A percentile compares a stretch with the other conserved stretches of the same genome.
Conservation (phyloP, 2,888 invertebrate species). For the Mantis religiosa region DNA sequence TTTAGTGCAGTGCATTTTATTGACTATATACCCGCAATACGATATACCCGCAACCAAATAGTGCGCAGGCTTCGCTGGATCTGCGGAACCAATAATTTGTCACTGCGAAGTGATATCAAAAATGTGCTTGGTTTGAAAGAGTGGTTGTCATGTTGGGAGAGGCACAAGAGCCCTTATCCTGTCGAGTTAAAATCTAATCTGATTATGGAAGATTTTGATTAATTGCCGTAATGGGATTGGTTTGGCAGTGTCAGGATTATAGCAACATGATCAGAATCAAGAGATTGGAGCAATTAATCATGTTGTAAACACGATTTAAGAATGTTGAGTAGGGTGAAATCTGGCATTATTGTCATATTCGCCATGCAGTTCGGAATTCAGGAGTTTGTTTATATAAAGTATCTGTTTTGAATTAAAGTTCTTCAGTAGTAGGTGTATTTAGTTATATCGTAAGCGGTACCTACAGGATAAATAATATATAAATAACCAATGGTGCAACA, state of each 20-base stretch:
- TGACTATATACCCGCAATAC: not conserved
- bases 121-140: not conserved
- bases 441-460: no score
- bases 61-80: not conserved
- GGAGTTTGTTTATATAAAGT: no score
- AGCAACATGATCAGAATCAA: not conserved
- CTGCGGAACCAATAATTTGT: not conserved
- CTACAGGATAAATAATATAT: no score
- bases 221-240: not conserved
- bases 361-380: no score
- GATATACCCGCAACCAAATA: not conserved
- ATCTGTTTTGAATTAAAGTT: no score
- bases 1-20: not conserved
- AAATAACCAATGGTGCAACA: no score
- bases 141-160: not conserved
- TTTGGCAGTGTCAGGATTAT: not conserved
- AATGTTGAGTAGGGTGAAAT: not conserved
- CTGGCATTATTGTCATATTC: no score
- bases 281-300: not conserved
- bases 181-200: not conserved
- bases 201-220: not conserved
- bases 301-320: not conserved
- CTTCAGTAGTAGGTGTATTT: no score
- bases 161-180: not conserved
- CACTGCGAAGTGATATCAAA: not conserved